Base-by-base conservation (phyloP, 92 coral and sea anemone genomes). In the Pocillopora grandis region DNA sequence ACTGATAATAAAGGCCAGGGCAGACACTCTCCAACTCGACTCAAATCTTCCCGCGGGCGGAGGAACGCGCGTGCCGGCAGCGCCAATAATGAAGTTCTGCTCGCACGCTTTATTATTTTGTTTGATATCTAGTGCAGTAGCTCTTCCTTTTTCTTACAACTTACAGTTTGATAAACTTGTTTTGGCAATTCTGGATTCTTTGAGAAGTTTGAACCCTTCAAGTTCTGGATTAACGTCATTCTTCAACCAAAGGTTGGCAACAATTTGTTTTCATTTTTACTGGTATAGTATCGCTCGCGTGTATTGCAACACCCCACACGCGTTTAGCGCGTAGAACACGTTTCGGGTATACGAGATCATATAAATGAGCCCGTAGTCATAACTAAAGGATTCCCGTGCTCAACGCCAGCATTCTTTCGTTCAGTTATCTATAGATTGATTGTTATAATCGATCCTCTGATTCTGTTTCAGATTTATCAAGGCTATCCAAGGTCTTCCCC, bases 101-200 rank as follows among this genome's bases (percentile, higher is more conserved):
- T 64, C 18, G 18, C 70, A 33, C 21, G 37, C 10, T 35, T 16
- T 13, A n/a, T 75, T 63, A 7, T 20, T 33, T 73, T 49, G 15
- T 4, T 19, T 2, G 62, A 31, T 18, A 0, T 70, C 55, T 0
- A 12, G 18, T 71, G 0, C 19, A 31, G 17, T 17, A 10, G 17
- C 12, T 76, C 16, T 35, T 56, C 42, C 12, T 35, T 81, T 64
- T 68, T 59, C n/a, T 61, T 60, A 11, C 74, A 90, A 90, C 61
- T 52, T 60, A 11, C 72, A 90, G 93, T 87, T 90, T 84, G 93
- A 90, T 35, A 90, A 87, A 82, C 86, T 90, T 23, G 76, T 87
- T 19, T 65, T 52, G 77, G 81, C 79, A 68, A 52, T 90, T 70
- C 77, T 90, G 35, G 64, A 58, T 36, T 83, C 93, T 18, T 61